These are phyloP conservation scores for Peromyscus melanophrys DNA, from an alignment of 2,797 vertebrate species.

Conservation along the genomic window DNA sequence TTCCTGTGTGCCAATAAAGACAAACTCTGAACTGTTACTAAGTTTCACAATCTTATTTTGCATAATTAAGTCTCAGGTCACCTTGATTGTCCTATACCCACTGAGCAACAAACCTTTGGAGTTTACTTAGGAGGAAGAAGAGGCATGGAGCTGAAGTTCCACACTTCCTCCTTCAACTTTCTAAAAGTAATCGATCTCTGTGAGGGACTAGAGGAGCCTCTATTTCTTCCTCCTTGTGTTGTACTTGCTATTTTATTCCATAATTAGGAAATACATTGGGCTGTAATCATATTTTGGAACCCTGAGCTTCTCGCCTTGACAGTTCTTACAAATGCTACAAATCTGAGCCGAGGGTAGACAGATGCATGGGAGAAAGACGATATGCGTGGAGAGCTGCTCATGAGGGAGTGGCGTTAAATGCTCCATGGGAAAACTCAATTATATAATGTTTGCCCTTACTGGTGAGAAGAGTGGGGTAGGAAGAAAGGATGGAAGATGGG, in stretches of 20 bases:
- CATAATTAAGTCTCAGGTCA: constrained; percentile 38
- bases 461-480: not conserved
- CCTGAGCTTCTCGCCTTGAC: not conserved
- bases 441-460: not conserved
- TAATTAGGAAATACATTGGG: not conserved
- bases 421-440: not conserved
- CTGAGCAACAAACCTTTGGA: not conserved
- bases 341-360: not conserved
- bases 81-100: not conserved
- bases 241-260: not conserved
- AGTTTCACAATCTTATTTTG: constrained; percentile 42
- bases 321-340: not conserved
- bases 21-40: not conserved
- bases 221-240: not conserved
- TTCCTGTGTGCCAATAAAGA: not conserved
- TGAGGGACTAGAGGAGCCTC: not conserved
- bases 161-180: not conserved
- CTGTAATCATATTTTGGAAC: not conserved
- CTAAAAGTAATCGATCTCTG: not conserved
- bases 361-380: not conserved
- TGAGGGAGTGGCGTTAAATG: not conserved
- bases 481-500: not conserved
- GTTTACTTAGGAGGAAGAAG: not conserved
- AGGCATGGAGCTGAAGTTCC: not conserved
- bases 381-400: not conserved